phyloP scores from a whole-genome alignment of 2,797 vertebrate genomes.

The Chelon auratus region DNA sequence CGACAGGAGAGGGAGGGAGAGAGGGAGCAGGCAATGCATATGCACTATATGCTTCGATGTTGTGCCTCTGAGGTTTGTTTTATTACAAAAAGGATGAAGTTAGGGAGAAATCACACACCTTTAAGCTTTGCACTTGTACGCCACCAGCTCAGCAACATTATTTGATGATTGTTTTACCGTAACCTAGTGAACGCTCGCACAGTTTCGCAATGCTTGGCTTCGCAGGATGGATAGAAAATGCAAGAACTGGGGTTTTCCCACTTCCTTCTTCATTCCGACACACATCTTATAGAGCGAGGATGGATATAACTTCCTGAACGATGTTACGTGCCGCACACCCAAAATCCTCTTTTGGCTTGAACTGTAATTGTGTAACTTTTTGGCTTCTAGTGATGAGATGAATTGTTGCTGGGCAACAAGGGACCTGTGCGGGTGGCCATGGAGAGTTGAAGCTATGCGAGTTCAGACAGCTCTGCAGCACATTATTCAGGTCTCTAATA shows the following conservation, averaged over 20 bases:
- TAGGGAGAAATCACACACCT: conserved; percentile 42
- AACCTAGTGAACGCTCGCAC: not conserved
- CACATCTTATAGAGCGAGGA: conserved; percentile 23
- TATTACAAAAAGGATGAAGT: conserved; percentile 46
- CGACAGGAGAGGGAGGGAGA: conserved; percentile 29
- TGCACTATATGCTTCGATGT: conserved; percentile 42
- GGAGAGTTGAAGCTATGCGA: conserved; percentile 51
- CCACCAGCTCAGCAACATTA: conserved; percentile 4
- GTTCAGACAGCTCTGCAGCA: conserved; percentile 54
- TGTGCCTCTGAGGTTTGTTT: conserved; percentile 52
- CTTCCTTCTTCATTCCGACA: conserved; percentile 35
- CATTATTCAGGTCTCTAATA: conserved; percentile 31
- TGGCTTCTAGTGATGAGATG: conserved; percentile 75
- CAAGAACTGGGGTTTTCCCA: conserved; percentile 40
- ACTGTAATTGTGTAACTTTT: conserved; percentile 75
- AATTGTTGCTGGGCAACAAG: conserved; percentile 85
- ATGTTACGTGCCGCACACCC: conserved; percentile 25
- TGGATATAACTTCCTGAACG: conserved; percentile 29
- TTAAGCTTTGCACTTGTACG: conserved; percentile 51
- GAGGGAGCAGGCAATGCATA: conserved; percentile 37
- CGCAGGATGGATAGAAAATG: conserved; percentile 20
- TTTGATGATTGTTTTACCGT: not conserved
- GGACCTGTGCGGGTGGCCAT: conserved; percentile 72
- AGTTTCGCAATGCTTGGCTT: conserved; percentile 7
- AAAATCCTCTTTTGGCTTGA: conserved; percentile 59